Percentiles rank a stretch among this genome's conserved stretches.
phyloP scores from a whole-genome alignment of 2,113 vertebrate species.

The Rhinopomastus cyanomelas region DNA sequence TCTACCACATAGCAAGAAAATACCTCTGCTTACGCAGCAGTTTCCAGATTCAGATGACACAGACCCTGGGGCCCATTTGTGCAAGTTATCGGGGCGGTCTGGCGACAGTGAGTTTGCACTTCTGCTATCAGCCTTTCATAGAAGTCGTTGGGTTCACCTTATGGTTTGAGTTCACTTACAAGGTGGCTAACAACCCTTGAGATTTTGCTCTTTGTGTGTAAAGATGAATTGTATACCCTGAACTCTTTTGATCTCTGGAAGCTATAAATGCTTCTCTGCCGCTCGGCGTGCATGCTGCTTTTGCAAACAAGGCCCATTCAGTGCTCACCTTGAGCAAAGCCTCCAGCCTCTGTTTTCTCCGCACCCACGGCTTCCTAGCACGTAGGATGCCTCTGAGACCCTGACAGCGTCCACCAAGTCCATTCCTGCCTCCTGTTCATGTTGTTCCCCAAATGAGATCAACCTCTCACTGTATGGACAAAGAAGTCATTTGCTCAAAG shows the following conservation, averaged over 20 bases:
- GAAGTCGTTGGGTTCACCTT: background rate
- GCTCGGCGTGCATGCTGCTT: background rate
- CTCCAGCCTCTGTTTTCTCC: background rate
- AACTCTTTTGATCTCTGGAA: slow-evolving; percentile 9
- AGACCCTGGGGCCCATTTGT: background rate
- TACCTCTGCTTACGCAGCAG: background rate
- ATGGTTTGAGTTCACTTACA: slow-evolving; percentile 9
- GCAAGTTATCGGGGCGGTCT: background rate
- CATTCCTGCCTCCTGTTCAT: background rate
- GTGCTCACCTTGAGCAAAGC: background rate
- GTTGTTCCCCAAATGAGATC: background rate
- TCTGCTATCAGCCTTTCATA: slow-evolving; percentile 33
- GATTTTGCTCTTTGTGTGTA: slow-evolving; percentile 23
- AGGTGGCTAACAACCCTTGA: slow-evolving; percentile 4
- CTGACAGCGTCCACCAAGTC: background rate
- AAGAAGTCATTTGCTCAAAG: background rate
- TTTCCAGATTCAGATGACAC: background rate
- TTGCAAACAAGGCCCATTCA: background rate
- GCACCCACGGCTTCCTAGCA: background rate
- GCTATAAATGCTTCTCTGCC: background rate
- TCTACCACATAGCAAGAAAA: background rate
- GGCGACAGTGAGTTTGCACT: background rate
- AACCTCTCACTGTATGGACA: background rate
- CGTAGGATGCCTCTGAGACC: background rate
- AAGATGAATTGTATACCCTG: slow-evolving; percentile 15